These are phyloP conservation scores for Cydia strobilella DNA, from an alignment of 1,140 invertebrate species.

Conservation along the genomic window DNA sequence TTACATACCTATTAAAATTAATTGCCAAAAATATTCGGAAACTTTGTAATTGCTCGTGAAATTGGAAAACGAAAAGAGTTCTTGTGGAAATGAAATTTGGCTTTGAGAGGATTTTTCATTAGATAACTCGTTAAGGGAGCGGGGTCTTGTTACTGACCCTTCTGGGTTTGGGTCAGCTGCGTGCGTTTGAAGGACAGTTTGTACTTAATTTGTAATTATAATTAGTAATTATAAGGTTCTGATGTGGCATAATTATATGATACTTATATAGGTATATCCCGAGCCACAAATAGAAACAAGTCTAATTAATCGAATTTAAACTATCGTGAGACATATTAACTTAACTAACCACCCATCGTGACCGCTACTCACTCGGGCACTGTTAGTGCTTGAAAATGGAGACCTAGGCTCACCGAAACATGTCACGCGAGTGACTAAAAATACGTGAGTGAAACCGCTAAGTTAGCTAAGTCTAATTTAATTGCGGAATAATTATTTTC, in stretches of 20 bases:
- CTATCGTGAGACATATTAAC: no score
- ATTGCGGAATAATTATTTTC: no score
- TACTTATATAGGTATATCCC: no score
- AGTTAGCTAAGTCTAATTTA: no score
- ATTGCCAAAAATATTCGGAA: constrained; percentile 19
- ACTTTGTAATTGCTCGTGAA: constrained; percentile 23
- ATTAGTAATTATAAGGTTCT: background rate
- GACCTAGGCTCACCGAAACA: no score
- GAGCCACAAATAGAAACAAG: no score
- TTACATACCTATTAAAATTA: constrained; percentile 25
- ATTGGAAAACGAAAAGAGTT: constrained; percentile 30
- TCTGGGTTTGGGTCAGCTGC: background rate
- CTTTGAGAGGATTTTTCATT: constrained; percentile 30
- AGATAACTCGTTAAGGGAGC: constrained; percentile 15
- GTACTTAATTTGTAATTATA: background rate
- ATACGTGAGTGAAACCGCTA: no score
- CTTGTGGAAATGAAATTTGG: constrained; percentile 8
- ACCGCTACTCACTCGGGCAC: no score
- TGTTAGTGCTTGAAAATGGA: no score
- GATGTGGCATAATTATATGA: background rate
- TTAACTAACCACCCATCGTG: no score
- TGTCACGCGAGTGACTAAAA: no score
- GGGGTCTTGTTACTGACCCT: background rate
- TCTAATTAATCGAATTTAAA: no score
- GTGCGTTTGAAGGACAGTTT: background rate